These are phyloP conservation scores for Sericinus montela DNA, from an alignment of 2,888 invertebrate genomes.

Conservation along the genomic window DNA sequence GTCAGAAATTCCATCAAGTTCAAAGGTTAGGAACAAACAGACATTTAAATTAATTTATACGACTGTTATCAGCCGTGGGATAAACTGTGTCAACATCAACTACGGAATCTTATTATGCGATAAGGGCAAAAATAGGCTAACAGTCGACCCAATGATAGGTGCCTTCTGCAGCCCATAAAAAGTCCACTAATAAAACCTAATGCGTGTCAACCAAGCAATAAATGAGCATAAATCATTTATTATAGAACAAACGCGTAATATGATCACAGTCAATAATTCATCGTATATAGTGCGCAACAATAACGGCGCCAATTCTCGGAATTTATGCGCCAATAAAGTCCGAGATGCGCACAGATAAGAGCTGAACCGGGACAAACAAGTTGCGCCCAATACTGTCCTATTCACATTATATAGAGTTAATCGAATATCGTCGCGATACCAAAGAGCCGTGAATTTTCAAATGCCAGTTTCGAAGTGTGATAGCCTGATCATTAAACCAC, in stretches of 20 bases:
- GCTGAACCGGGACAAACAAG: constrained; percentile 22
- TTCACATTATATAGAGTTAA: constrained; percentile 1
- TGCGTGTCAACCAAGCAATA: background rate
- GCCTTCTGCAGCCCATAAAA: no score
- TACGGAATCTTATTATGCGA: no score
- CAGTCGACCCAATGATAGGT: no score
- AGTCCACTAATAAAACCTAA: background rate
- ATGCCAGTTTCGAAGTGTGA: no score
- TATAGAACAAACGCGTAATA: constrained; percentile 20
- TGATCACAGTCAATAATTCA: constrained; percentile 23
- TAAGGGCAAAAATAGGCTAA: no score
- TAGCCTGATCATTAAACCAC: no score
- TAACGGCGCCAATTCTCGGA: constrained; percentile 29
- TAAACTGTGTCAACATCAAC: no score
- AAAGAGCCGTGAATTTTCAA: background rate
- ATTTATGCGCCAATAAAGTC: constrained; percentile 30
- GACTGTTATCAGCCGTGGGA: no score
- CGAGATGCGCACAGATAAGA: constrained; percentile 23
- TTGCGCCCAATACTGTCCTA: constrained; percentile 8
- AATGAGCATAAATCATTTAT: constrained; percentile 5
- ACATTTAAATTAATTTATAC: no score
- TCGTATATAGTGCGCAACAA: constrained; percentile 23
- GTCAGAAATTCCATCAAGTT: no score
- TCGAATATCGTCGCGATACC: background rate
- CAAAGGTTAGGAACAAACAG: no score